Evolutionary conservation across 2,888 invertebrate species (phyloP).

Genomic region (Marasmarcha lunaedactyla): DNA sequence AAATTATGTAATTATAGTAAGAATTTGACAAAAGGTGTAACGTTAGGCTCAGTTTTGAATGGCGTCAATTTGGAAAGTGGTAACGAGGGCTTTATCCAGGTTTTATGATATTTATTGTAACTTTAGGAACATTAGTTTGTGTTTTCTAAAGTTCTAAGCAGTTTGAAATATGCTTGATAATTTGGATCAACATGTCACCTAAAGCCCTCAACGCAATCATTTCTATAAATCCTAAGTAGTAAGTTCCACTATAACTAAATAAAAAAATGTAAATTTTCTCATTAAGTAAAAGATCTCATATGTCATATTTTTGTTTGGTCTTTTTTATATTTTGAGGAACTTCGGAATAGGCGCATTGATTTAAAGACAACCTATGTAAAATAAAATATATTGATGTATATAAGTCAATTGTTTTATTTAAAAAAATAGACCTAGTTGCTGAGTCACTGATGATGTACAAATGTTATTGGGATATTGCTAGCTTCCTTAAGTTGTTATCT

Average conservation of each 20-base stretch:
- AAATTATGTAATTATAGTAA: slow-evolving; percentile 39
- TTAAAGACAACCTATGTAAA: slow-evolving; percentile 71
- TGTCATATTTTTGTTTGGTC: slow-evolving; percentile 69
- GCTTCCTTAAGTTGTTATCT: too few species aligned
- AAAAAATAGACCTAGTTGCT: too few species aligned
- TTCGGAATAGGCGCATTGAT: slow-evolving; percentile 67
- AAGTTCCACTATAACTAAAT: slow-evolving; percentile 61
- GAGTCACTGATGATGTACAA: too few species aligned
- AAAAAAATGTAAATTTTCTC: slow-evolving; percentile 65
- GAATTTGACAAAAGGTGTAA: too few species aligned
- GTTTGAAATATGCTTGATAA: too few species aligned
- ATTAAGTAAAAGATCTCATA: slow-evolving; percentile 70
- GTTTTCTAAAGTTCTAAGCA: too few species aligned
- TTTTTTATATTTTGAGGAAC: slow-evolving; percentile 70
- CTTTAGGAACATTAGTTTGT: too few species aligned
- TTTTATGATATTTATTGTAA: slow-evolving; percentile 25
- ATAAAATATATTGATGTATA: slow-evolving; percentile 71
- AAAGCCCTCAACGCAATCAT: slow-evolving; percentile 16
- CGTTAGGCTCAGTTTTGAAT: slow-evolving; percentile 31
- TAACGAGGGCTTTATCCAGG: slow-evolving; percentile 24
- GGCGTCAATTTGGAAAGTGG: slow-evolving; percentile 47
- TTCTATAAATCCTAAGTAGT: slow-evolving; percentile 57
- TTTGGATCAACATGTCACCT: too few species aligned
- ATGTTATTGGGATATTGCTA: too few species aligned
- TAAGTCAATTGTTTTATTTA: slow-evolving; percentile 42